phyloP scores from a whole-genome alignment of 2,888 invertebrate species.

The Steinernema scapterisci region DNA sequence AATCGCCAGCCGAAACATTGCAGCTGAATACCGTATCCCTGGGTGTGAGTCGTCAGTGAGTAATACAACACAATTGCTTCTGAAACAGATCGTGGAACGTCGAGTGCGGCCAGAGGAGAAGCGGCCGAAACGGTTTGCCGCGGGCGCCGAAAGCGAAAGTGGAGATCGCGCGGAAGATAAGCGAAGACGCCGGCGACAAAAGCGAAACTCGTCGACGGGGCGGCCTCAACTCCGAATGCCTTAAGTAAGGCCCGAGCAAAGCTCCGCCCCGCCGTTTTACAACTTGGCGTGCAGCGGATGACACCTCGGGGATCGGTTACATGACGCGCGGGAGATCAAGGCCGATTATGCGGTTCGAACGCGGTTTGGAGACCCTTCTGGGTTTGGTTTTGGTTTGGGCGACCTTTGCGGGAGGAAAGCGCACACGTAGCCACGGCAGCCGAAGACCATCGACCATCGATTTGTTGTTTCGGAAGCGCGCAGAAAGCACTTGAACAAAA shows the following conservation, averaged over 20 bases:
- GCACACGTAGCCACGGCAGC: neutral
- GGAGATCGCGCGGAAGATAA: slow-evolving; percentile 12
- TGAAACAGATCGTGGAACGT: slow-evolving; percentile 15
- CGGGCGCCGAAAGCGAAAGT: slow-evolving; percentile 10
- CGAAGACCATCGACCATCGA: slow-evolving; percentile 9
- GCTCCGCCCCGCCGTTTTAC: slow-evolving; percentile 26
- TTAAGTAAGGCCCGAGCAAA: slow-evolving; percentile 16
- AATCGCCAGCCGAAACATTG: neutral
- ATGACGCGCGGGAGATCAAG: neutral
- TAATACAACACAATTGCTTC: neutral
- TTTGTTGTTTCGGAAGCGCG: neutral
- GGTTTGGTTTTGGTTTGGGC: neutral
- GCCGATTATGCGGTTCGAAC: slow-evolving; percentile 1
- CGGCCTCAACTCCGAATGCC: neutral
- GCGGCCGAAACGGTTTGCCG: slow-evolving; percentile 3
- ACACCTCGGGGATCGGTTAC: slow-evolving; percentile 6
- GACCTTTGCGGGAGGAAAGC: neutral
- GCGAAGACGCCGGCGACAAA: neutral
- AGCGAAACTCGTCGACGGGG: slow-evolving; percentile 17
- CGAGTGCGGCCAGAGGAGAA: neutral
- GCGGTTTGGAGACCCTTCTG: neutral
- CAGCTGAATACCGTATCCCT: neutral
- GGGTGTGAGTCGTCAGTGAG: neutral
- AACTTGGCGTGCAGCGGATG: slow-evolving; percentile 18
- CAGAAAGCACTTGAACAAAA: slow-evolving; percentile 13